Percentiles rank a stretch among this genome's conserved stretches.
Evolutionary conservation across 2,797 vertebrate genomes (phyloP).

Genomic region (Taenioides sp.): DNA sequence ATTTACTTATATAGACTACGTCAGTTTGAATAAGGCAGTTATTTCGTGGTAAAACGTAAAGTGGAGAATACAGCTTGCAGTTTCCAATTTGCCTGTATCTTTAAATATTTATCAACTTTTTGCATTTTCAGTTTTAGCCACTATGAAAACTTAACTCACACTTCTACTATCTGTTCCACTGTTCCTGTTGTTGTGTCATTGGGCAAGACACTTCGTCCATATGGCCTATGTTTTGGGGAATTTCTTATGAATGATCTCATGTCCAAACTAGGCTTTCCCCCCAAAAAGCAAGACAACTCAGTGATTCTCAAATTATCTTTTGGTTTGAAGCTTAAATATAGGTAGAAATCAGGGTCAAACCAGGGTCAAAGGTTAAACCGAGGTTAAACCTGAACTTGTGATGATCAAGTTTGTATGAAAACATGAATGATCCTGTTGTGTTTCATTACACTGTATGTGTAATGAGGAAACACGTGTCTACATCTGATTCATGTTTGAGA

Average conservation of each 20-base stretch:
- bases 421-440: no score
- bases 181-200: no score
- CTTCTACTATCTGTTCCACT: no score
- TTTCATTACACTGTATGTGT: no score
- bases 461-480: no score
- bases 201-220: no score
- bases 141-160: no score
- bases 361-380: no score
- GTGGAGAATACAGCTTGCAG: neutral
- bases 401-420: no score
- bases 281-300: neutral
- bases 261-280: neutral
- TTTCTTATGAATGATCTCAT: constrained; percentile 21
- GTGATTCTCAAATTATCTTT: neutral
- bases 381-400: no score
- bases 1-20: neutral
- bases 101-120: neutral
- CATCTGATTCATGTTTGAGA: constrained; percentile 1
- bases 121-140: no score
- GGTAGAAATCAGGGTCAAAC: neutral
- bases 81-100: neutral
- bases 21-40: neutral
- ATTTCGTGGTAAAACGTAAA: neutral
- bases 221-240: constrained; percentile 5
- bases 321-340: no score